These are phyloP conservation scores for Daboia siamensis DNA, from an alignment of 2,113 vertebrate species.

Conservation along the genomic window DNA sequence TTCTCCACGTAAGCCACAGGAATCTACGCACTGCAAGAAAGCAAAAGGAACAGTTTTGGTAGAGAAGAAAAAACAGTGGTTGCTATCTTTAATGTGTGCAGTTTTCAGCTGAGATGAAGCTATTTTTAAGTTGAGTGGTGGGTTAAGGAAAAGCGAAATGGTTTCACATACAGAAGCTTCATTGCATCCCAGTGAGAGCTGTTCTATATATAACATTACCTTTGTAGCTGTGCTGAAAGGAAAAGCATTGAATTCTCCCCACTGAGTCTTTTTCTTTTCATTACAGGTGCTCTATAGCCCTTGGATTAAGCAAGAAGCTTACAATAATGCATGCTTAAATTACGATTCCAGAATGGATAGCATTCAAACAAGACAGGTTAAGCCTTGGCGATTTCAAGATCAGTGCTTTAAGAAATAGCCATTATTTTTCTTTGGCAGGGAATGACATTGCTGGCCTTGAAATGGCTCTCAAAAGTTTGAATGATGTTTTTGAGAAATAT, in stretches of 20 bases:
- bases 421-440: not conserved
- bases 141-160: not conserved
- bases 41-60: not conserved
- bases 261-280: constrained; percentile 19
- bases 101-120: constrained; percentile 5
- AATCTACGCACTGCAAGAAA: not conserved
- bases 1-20: not conserved
- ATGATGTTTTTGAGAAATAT: not conserved
- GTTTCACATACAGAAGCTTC: not conserved
- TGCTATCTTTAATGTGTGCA: constrained; percentile 4
- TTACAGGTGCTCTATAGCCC: not conserved
- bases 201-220: not conserved
- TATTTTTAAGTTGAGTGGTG: constrained; percentile 11
- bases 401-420: constrained; percentile 30
- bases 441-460: not conserved
- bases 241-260: not conserved
- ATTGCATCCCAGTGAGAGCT: not conserved
- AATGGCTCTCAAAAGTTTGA: not conserved
- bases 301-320: not conserved
- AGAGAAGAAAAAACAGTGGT: not conserved
- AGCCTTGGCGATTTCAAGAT: constrained; percentile 16
- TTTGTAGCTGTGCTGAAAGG: constrained; percentile 11
- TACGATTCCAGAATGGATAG: constrained; percentile 1
- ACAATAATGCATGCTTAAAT: constrained; percentile 2
- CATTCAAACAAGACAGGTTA: constrained; percentile 31